Evolutionary conservation across 2,113 vertebrate genomes (phyloP), one percentile per base, ranked within the genome.

Genomic region (Misgurnus mizolepis): DNA sequence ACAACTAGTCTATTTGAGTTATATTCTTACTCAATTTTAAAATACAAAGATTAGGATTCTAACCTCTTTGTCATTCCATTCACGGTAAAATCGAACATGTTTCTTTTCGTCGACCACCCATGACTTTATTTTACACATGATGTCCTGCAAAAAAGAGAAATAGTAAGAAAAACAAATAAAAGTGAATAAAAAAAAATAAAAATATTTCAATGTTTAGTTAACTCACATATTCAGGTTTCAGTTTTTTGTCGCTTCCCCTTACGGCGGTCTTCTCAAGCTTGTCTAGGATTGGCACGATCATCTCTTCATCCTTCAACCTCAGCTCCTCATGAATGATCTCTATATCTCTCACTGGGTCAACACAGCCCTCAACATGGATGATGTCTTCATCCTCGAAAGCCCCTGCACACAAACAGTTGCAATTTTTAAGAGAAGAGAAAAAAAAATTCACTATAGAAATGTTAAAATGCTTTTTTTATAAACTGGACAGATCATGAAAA

Each of bases 41-140:
- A 78, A 34, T 4, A 11, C 34, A 61, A 67, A 56, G n/a, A 50
- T 55, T 45, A 72, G 39, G 7, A 66, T 60, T 88, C 67, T 56
- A 90, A 98, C 98, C 95, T 99, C 97, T 94, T 98, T 99, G 87
- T 99, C 98, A 73, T 99, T 99, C 98, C 98, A 99, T 74, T 99
- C 98, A 49, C 91, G 93, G 90, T 92, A 95, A 94, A 95, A 99
- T 60, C 97, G 92, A 86, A 98, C 88, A 86, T 95, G 95, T 90
- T 98, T 99, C 94, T 98, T 98, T 88, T 99, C 95, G 22, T 99
- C 96, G 83, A 93, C 90, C 87, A 98, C 91, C 98, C 97, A 99
- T 84, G 92, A 94, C 93, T 95, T 98, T 84, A 99, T 91, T 93
- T 99, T 99, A 88, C 95, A 82, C 95, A 99, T 98, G 91, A 98